phyloP scores from a whole-genome alignment of 2,888 invertebrate species.

The Eucriotettix oculatus region DNA sequence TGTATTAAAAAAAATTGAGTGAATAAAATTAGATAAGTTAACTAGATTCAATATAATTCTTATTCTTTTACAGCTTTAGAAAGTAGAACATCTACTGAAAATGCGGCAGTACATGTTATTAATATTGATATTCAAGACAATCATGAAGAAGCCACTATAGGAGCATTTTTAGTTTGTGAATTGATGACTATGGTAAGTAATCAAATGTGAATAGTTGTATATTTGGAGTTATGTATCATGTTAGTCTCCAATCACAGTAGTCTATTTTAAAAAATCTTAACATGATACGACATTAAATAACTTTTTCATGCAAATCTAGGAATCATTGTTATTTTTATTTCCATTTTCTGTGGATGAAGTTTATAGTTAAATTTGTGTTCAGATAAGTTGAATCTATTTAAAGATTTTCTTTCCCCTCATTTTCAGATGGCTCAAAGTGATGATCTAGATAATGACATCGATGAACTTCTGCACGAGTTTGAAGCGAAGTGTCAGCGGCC shows the following conservation, averaged over 20 bases:
- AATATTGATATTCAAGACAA: constrained; percentile 99
- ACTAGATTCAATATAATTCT: too few relatives aligned
- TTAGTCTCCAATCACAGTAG: too few relatives aligned
- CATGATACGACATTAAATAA: too few relatives aligned
- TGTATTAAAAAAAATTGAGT: too few relatives aligned
- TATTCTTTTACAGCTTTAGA: constrained; percentile 36
- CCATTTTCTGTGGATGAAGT: too few relatives aligned
- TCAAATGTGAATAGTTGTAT: neutral
- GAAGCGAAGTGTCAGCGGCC: constrained; percentile 74
- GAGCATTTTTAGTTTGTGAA: constrained; percentile 94
- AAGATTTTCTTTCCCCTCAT: neutral
- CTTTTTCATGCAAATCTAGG: too few relatives aligned
- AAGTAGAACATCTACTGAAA: constrained; percentile 55
- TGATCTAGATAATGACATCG: constrained; percentile 94
- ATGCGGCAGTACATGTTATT: constrained; percentile 86
- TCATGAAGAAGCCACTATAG: constrained; percentile 97
- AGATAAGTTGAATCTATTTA: too few relatives aligned
- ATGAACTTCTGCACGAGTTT: constrained; percentile 87
- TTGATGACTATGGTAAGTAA: constrained; percentile 66
- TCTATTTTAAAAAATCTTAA: too few relatives aligned
- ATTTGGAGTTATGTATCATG: too few relatives aligned
- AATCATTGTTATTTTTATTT: too few relatives aligned
- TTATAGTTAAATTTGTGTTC: too few relatives aligned
- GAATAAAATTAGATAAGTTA: too few relatives aligned
- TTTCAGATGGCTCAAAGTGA: constrained; percentile 69